Evolutionary conservation across 1,140 invertebrate genomes (phyloP).

Genomic region (Drosophila bocki): DNA sequence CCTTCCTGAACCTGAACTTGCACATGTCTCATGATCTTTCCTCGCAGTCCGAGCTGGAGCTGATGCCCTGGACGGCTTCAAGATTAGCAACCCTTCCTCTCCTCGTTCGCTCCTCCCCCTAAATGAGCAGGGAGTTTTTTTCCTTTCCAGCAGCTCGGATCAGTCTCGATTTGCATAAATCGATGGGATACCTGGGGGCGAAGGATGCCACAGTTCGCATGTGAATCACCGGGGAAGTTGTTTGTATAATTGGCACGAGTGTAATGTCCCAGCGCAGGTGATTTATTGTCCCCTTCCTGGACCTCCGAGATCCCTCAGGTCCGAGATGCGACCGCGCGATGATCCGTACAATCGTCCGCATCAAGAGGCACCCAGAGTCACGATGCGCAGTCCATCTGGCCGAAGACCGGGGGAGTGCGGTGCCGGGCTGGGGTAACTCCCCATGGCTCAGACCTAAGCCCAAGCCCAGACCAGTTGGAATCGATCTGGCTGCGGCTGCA

Average conservation of each 20-base stretch:
- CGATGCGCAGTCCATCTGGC: conserved; percentile 16
- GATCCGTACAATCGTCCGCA: conserved; percentile 34
- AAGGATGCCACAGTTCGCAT: conserved; percentile 60
- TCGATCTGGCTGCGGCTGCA: conserved; percentile 10
- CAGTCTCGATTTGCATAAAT: conserved; percentile 52
- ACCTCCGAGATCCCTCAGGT: conserved; percentile 1
- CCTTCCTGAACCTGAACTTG: conserved; percentile 77
- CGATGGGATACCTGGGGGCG: conserved; percentile 28
- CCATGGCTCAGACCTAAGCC: conserved; percentile 3
- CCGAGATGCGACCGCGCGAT: neutral
- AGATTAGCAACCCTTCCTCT: conserved; percentile 67
- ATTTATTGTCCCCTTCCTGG: conserved; percentile 51
- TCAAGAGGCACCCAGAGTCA: conserved; percentile 35
- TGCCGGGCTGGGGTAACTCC: conserved; percentile 31
- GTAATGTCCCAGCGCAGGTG: conserved; percentile 63
- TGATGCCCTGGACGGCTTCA: conserved; percentile 53
- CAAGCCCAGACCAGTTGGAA: conserved; percentile 25
- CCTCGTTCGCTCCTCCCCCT: too few species aligned
- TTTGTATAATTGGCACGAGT: conserved; percentile 46
- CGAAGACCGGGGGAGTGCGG: neutral
- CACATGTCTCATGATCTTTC: conserved; percentile 41
- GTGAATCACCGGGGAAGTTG: conserved; percentile 39
- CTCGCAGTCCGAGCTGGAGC: conserved; percentile 1
- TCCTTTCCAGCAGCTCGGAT: conserved; percentile 14
- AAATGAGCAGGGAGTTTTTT: conserved; percentile 21